Evolutionary conservation across 1,140 invertebrate genomes (phyloP).

Genomic region (Andricus grossulariae): DNA sequence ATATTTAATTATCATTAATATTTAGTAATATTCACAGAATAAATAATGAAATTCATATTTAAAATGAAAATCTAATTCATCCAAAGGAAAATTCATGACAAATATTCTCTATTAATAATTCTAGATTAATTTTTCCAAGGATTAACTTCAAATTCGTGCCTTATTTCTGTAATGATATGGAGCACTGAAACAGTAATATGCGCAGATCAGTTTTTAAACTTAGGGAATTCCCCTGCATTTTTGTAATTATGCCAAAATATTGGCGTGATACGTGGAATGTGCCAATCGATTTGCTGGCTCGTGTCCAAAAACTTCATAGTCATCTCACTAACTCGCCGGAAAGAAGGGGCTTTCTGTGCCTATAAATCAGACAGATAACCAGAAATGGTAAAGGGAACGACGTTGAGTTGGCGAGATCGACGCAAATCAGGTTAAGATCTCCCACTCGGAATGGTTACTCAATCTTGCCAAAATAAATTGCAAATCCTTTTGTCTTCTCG

Average conservation of each 20-base stretch:
- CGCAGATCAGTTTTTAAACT: too few relatives aligned
- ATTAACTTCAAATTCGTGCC: too few relatives aligned
- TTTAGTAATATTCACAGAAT: too few relatives aligned
- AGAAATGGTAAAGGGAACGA: constrained; percentile 13
- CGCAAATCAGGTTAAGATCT: neutral
- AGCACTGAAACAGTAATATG: too few relatives aligned
- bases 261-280: constrained; percentile 18
- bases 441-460: neutral
- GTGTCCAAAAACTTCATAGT: constrained; percentile 25
- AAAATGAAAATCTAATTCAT: too few relatives aligned
- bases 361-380: constrained; percentile 25
- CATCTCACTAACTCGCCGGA: constrained; percentile 16
- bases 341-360: constrained; percentile 24
- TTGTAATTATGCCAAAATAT: constrained; percentile 18
- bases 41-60: too few relatives aligned
- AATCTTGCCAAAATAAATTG: neutral
- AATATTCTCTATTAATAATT: too few relatives aligned
- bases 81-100: too few relatives aligned
- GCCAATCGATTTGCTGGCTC: constrained; percentile 23
- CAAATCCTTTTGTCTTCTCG: neutral
- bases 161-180: too few relatives aligned
- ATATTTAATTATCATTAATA: too few relatives aligned
- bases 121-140: too few relatives aligned
- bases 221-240: too few relatives aligned
- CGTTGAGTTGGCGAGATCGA: constrained; percentile 9